Evolutionary conservation across 2,113 vertebrate species (phyloP).

Genomic region (Macrotus californicus): DNA sequence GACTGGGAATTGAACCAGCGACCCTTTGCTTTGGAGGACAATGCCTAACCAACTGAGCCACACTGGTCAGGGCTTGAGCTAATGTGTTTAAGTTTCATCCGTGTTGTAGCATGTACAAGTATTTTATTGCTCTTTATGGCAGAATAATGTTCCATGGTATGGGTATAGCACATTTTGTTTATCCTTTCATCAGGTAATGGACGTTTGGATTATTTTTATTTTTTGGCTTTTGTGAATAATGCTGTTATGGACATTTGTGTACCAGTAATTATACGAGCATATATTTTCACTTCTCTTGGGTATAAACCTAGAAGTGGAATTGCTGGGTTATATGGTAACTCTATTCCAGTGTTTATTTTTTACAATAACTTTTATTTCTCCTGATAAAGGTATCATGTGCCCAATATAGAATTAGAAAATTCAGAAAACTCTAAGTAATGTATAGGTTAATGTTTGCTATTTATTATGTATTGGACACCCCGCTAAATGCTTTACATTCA

Average conservation of each 20-base stretch:
- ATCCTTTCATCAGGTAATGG: background rate
- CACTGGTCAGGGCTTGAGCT: too few relatives aligned
- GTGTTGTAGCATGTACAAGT: background rate
- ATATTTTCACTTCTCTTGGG: background rate
- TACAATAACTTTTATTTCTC: background rate
- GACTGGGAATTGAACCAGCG: too few relatives aligned
- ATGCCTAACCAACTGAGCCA: too few relatives aligned
- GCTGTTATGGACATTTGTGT: background rate
- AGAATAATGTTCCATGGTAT: background rate
- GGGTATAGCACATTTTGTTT: background rate
- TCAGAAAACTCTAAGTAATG: background rate
- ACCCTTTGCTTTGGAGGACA: too few relatives aligned
- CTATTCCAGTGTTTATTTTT: background rate
- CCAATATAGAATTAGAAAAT: background rate
- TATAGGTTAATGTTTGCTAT: background rate
- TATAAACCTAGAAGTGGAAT: background rate
- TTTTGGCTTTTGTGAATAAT: background rate
- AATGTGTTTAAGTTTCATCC: background rate
- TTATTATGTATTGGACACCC: background rate
- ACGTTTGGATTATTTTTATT: background rate
- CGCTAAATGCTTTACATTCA: background rate
- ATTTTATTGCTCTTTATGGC: background rate
- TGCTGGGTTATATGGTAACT: background rate
- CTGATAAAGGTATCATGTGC: background rate
- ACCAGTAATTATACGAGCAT: background rate